Percentiles rank a stretch among this genome's conserved stretches.
phyloP scores from a whole-genome alignment of 2,113 vertebrate species.

The Thymallus thymallus region DNA sequence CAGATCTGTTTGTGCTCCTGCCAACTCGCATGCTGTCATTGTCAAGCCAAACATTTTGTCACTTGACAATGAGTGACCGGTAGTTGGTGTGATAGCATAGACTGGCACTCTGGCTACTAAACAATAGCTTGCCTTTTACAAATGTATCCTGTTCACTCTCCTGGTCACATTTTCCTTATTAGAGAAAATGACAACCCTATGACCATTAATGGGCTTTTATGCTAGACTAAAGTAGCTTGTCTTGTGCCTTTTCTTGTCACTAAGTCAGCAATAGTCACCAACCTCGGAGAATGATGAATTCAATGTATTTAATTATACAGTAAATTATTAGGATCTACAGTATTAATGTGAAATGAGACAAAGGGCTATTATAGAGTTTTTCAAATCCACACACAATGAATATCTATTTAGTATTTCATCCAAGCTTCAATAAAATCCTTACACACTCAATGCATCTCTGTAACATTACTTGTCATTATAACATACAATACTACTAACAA shows the following conservation, averaged over 20 bases:
- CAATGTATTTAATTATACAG: background rate
- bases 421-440: too few species aligned
- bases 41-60: too few species aligned
- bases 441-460: background rate
- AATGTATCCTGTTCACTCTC: too few species aligned
- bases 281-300: background rate
- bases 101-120: too few species aligned
- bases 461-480: slow-evolving; percentile 1
- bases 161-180: too few species aligned
- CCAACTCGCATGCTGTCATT: too few species aligned
- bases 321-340: background rate
- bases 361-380: background rate
- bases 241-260: background rate
- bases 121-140: too few species aligned
- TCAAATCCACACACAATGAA: background rate
- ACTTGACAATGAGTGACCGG: too few species aligned
- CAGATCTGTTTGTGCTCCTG: background rate
- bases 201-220: too few species aligned
- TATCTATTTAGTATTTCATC: background rate
- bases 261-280: background rate
- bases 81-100: too few species aligned
- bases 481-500: slow-evolving; percentile 24
- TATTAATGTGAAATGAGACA: background rate
- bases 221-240: background rate
- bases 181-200: too few species aligned